Evolutionary conservation across 2,113 vertebrate genomes (phyloP).

Genomic region (Oceanites oceanicus): DNA sequence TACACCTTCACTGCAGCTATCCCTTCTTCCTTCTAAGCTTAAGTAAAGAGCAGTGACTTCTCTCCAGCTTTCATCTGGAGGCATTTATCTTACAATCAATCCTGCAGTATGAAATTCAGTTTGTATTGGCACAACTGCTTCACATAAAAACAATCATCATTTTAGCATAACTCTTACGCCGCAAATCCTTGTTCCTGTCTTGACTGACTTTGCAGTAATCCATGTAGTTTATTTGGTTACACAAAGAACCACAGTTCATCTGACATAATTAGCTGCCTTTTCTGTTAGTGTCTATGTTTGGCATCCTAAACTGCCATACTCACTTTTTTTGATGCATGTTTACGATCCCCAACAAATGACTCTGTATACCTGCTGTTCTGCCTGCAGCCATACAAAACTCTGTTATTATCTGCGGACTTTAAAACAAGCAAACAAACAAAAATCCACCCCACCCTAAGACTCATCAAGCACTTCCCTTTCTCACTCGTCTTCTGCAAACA

Average conservation of each 20-base stretch:
- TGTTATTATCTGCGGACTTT: not conserved
- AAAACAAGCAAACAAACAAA: not conserved
- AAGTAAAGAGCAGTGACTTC: not conserved
- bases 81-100: not conserved
- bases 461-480: not conserved
- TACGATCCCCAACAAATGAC: fast-evolving
- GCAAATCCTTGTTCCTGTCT: not conserved
- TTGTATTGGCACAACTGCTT: not conserved
- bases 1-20: not conserved
- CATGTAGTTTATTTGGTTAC: not conserved
- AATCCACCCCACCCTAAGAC: fast-evolving
- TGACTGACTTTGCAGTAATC: not conserved
- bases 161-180: not conserved
- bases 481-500: not conserved
- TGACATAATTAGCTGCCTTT: not conserved
- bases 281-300: not conserved
- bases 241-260: not conserved
- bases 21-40: not conserved
- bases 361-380: not conserved
- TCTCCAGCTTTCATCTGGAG: not conserved
- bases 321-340: not conserved
- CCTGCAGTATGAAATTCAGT: not conserved
- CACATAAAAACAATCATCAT: not conserved
- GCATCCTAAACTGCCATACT: not conserved
- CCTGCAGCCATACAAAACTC: not conserved